A percentile compares a stretch with the other conserved stretches of the same genome.
Conservation (phyloP, 53 echinoderm and acorn worm species). For the Echinometra lucunter region DNA sequence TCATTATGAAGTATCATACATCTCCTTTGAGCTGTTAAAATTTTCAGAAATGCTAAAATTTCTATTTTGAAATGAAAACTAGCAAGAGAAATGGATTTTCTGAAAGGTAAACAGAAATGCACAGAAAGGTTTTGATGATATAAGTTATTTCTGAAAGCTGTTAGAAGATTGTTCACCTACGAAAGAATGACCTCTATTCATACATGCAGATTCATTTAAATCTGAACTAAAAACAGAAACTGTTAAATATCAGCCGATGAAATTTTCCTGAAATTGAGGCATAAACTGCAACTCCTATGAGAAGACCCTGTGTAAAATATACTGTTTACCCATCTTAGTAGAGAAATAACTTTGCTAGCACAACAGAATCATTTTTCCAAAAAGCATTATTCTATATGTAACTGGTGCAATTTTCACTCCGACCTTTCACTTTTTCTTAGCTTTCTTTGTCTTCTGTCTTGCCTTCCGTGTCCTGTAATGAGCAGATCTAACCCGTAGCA, state of each 20-base stretch:
- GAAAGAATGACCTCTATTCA: neutral
- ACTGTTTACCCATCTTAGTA: neutral
- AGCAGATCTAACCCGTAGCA: constrained; percentile 75
- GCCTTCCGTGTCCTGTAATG: constrained; percentile 70
- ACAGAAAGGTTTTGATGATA: neutral
- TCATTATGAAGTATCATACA: too few relatives aligned
- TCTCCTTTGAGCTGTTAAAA: too few relatives aligned
- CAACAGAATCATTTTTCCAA: neutral
- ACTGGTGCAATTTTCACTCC: neutral
- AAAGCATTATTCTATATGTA: neutral
- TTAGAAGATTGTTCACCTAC: neutral
- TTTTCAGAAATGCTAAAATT: too few relatives aligned
- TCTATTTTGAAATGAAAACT: too few relatives aligned
- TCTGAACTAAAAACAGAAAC: neutral
- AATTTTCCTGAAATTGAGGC: neutral
- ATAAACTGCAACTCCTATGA: neutral
- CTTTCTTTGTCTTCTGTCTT: constrained; percentile 70
- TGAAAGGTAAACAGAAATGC: too few relatives aligned
- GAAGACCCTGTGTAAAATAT: neutral
- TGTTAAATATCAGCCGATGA: neutral
- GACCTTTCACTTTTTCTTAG: constrained; percentile 70
- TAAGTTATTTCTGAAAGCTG: neutral
- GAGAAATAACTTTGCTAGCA: neutral
- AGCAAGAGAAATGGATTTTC: too few relatives aligned
- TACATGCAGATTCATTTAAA: neutral